Conservation (phyloP, 2,888 invertebrate species). For the Congeria kusceri region DNA sequence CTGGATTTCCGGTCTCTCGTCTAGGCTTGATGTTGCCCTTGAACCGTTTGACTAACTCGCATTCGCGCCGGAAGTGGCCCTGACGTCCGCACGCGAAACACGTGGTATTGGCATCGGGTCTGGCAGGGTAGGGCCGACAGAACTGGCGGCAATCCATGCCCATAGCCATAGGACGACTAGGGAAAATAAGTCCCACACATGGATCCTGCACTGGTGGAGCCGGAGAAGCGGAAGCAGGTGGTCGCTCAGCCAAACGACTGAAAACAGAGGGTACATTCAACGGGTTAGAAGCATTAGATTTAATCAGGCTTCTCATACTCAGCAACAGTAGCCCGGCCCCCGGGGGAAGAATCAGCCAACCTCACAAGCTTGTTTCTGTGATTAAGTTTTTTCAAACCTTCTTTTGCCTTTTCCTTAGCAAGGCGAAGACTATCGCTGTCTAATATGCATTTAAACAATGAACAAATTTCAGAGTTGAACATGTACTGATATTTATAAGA, state of each 20-base stretch:
- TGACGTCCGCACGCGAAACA: neutral
- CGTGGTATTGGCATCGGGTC: neutral
- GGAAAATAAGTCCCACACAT: neutral
- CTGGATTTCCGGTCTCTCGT: neutral
- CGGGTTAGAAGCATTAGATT: neutral
- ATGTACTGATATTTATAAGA: too few relatives aligned
- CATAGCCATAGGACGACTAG: neutral
- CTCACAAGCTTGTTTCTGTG: neutral
- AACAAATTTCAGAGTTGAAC: too few relatives aligned
- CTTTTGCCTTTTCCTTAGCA: neutral
- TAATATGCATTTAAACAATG: too few relatives aligned
- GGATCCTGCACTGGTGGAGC: neutral
- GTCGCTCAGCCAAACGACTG: neutral
- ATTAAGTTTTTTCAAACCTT: neutral
- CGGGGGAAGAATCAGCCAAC: neutral
- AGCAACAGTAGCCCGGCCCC: neutral
- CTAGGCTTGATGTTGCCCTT: neutral
- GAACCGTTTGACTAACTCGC: neutral
- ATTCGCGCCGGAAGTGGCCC: conserved; percentile 5
- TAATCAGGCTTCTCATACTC: neutral
- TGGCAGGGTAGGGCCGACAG: neutral
- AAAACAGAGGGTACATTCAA: neutral
- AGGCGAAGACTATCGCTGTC: neutral
- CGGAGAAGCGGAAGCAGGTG: neutral
- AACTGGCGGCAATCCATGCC: neutral